phyloP scores from a whole-genome alignment of 2,888 invertebrate genomes.

The Pterostichus madidus region DNA sequence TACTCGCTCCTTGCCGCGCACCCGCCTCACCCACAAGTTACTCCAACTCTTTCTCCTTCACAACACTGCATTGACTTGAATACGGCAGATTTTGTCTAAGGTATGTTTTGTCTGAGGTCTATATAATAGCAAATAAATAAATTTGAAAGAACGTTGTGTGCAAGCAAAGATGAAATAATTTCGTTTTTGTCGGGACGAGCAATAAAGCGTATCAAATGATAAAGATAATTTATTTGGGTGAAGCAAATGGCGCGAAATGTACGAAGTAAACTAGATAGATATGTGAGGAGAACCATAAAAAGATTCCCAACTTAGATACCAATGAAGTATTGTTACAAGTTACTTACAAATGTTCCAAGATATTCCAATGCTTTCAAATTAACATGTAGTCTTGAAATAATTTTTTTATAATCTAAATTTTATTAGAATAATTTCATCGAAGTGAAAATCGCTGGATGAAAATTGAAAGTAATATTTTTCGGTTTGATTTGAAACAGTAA shows the following conservation, averaged over 20 bases:
- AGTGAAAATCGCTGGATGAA: not conserved
- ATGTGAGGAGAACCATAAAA: conserved; percentile 40
- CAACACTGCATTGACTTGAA: too few species aligned
- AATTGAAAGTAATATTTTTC: conserved; percentile 25
- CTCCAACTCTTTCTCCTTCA: too few species aligned
- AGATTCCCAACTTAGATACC: conserved; percentile 13
- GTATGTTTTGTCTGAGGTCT: too few species aligned
- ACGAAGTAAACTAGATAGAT: conserved; percentile 36
- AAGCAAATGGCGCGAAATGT: conserved; percentile 37
- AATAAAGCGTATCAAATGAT: conserved; percentile 40
- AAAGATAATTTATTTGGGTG: conserved; percentile 38
- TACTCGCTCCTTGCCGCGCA: too few species aligned
- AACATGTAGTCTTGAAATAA: conserved; percentile 9
- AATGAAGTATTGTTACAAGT: conserved; percentile 14
- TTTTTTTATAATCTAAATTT: conserved; percentile 12
- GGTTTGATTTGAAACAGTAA: conserved; percentile 30
- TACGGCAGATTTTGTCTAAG: too few species aligned
- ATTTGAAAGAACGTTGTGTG: not conserved
- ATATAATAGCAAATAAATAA: too few species aligned
- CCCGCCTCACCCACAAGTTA: too few species aligned
- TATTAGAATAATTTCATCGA: conserved; percentile 11
- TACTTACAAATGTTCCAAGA: conserved; percentile 24
- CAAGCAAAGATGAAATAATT: conserved; percentile 19
- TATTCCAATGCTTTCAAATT: not conserved
- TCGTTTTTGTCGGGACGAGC: conserved; percentile 5